Percentiles rank a stretch among this genome's conserved stretches.
These are phyloP conservation scores for Hypomesus transpacificus DNA, from an alignment of 2,113 vertebrate genomes.

Conservation along the genomic window DNA sequence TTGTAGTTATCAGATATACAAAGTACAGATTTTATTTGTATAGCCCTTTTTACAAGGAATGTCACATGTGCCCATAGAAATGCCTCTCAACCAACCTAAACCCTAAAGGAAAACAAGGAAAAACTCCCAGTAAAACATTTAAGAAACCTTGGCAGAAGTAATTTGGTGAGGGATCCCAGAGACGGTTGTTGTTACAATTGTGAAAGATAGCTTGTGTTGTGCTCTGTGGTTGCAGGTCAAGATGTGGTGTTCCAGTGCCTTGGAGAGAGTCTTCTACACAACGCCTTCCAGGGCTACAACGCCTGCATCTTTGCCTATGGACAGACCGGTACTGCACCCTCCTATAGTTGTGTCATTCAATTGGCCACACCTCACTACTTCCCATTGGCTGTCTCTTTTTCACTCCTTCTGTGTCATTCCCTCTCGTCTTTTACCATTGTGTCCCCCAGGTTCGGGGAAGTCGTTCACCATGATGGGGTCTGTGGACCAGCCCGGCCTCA, in stretches of 20 bases:
- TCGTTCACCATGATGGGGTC: slow-evolving; percentile 99
- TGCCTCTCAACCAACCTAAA: too few relatives aligned
- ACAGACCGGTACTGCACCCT: slow-evolving; percentile 81
- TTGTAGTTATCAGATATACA: too few relatives aligned
- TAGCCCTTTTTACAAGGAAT: too few relatives aligned
- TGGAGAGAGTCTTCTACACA: slow-evolving; percentile 93
- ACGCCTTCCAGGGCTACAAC: slow-evolving; percentile 96
- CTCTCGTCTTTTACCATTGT: slow-evolving; percentile 11
- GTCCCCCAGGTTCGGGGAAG: slow-evolving; percentile 88
- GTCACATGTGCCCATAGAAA: too few relatives aligned
- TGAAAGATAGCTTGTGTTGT: slow-evolving; percentile 9
- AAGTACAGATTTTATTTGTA: too few relatives aligned
- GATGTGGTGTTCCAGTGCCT: slow-evolving; percentile 97
- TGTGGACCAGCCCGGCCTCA: slow-evolving; percentile 90
- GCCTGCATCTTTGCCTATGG: slow-evolving; percentile 98
- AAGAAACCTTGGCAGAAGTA: too few relatives aligned
- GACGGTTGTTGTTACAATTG: too few relatives aligned
- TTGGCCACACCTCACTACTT: not conserved
- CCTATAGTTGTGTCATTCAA: not conserved
- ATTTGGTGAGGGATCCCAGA: too few relatives aligned
- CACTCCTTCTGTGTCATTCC: not conserved
- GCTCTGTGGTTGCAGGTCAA: slow-evolving; percentile 77
- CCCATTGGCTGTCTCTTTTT: not conserved
- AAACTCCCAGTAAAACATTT: too few relatives aligned
- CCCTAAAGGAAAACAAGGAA: too few relatives aligned